Evolutionary conservation across 37 sponge, comb jelly and placozoan genomes (phyloP).

Genomic region (Mnemiopsis leidyi): DNA sequence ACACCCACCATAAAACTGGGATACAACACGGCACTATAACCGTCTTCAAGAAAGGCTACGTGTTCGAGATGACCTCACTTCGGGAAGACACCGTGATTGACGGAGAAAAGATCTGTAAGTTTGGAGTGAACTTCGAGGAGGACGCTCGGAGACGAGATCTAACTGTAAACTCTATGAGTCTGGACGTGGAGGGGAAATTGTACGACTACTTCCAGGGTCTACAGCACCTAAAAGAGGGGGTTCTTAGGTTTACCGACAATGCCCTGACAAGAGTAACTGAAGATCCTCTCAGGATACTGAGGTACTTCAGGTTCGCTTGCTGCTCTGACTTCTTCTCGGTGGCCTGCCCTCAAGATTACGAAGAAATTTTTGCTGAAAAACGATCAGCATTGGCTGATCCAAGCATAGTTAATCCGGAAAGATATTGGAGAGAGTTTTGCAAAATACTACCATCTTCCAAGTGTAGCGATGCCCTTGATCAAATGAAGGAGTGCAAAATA

Average conservation of each 20-base stretch:
- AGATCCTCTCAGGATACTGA: slow-evolving; percentile 39
- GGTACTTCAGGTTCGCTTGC: slow-evolving; percentile 55
- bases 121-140: background rate
- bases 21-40: slow-evolving; percentile 56
- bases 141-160: slow-evolving; percentile 10
- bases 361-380: background rate
- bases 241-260: slow-evolving; percentile 24
- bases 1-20: background rate
- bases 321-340: slow-evolving; percentile 6
- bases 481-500: slow-evolving; percentile 13
- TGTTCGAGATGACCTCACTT: slow-evolving; percentile 21
- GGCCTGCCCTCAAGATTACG: background rate
- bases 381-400: background rate
- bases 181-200: background rate
- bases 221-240: background rate
- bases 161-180: slow-evolving; percentile 51
- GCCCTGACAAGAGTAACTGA: background rate
- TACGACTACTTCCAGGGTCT: slow-evolving; percentile 7
- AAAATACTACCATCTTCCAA: background rate
- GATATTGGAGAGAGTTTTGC: slow-evolving; percentile 36
- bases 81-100: background rate
- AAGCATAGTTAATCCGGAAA: background rate
- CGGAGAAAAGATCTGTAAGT: background rate
- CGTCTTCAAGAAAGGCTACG: background rate
- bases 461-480: slow-evolving; percentile 10